These are phyloP conservation scores for Cladopsammia gracilis DNA, from an alignment of 64 coral and sea anemone species.

Conservation along the genomic window DNA sequence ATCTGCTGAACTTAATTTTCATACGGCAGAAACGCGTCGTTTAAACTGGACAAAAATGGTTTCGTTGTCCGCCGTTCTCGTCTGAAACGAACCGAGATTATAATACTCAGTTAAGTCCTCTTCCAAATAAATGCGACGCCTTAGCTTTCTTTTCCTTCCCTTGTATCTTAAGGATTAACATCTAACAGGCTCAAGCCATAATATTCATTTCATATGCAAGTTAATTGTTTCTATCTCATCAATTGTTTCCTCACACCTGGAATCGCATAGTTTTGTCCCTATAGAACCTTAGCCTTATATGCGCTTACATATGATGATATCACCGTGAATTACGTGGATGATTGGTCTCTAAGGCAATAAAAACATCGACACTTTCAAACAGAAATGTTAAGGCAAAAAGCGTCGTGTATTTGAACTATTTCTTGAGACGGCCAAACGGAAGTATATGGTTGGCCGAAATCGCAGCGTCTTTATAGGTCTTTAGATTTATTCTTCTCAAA, in stretches of 20 bases:
- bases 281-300: background rate
- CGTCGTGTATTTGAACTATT: no score
- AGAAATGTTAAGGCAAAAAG: background rate
- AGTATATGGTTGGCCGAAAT: background rate
- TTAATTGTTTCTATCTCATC: background rate
- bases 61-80: no score
- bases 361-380: background rate
- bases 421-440: background rate
- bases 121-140: no score
- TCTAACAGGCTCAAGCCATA: background rate
- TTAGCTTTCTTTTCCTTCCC: no score
- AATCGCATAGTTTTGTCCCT: background rate
- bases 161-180: no score
- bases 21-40: no score
- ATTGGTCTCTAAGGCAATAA: background rate
- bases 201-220: background rate
- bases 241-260: conserved; percentile 23
- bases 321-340: background rate
- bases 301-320: no score
- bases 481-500: background rate
- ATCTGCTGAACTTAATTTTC: no score
- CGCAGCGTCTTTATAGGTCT: background rate
- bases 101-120: no score
- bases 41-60: no score
- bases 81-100: no score